phyloP scores from a whole-genome alignment of 1,140 invertebrate genomes.

The Eriosoma lanigerum region DNA sequence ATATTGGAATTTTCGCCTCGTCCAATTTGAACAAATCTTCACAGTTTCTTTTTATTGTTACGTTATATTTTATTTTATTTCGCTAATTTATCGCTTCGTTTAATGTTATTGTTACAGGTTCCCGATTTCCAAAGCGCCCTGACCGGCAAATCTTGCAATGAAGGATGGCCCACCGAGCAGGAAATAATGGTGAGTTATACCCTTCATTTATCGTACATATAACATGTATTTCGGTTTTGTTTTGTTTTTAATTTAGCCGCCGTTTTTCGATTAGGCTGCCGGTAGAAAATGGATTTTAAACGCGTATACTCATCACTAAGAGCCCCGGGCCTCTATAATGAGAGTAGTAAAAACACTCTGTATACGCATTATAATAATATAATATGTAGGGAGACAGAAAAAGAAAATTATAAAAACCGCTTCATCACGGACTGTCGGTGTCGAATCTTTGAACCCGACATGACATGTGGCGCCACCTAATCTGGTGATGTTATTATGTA shows the following conservation, averaged over 20 bases:
- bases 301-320: slow-evolving; percentile 44
- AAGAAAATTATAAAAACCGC: slow-evolving; percentile 51
- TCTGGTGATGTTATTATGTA: slow-evolving; percentile 36
- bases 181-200: slow-evolving; percentile 56
- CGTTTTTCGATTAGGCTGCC: slow-evolving; percentile 51
- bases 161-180: slow-evolving; percentile 56
- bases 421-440: slow-evolving; percentile 47
- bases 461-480: slow-evolving; percentile 51
- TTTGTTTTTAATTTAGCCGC: slow-evolving; percentile 49
- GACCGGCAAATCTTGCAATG: slow-evolving; percentile 55
- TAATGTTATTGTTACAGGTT: slow-evolving; percentile 54
- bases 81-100: not conserved
- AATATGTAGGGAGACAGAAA: not conserved
- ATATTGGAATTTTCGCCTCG: too few species aligned
- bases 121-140: slow-evolving; percentile 55
- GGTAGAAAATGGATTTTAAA: slow-evolving; percentile 52
- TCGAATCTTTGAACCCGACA: slow-evolving; percentile 43
- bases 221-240: not conserved
- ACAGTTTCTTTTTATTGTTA: too few species aligned
- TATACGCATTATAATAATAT: not conserved
- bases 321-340: slow-evolving; percentile 40
- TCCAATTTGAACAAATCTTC: too few species aligned
- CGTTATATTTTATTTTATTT: too few species aligned
- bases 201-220: not conserved
- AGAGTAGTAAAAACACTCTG: slow-evolving; percentile 51